phyloP scores from a whole-genome alignment of 2,888 invertebrate genomes.

The Proisotoma minuta region DNA sequence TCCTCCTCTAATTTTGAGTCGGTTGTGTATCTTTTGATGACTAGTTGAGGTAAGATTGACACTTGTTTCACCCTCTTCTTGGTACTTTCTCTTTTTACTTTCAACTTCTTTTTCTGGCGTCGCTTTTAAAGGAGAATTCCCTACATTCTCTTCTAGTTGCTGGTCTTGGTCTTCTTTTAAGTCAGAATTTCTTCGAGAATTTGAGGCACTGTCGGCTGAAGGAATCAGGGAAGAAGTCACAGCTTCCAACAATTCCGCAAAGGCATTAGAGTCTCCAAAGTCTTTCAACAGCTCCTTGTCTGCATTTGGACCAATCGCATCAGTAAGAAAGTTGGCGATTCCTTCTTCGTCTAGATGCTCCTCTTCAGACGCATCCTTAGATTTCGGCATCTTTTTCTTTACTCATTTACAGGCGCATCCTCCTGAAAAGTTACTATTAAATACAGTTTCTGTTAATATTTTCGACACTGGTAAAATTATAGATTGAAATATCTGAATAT shows the following conservation, averaged over 20 bases:
- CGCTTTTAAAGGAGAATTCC: neutral
- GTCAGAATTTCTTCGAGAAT: constrained; percentile 8
- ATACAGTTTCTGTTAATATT: neutral
- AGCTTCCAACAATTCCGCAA: constrained; percentile 22
- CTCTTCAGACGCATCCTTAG: neutral
- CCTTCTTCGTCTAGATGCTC: constrained; percentile 20
- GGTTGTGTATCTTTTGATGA: neutral
- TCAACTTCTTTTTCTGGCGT: neutral
- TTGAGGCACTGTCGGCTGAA: neutral
- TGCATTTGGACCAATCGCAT: constrained; percentile 19
- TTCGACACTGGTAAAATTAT: too few relatives aligned
- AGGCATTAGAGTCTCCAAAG: constrained; percentile 23
- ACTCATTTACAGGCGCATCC: constrained; percentile 14
- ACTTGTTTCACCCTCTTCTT: too few relatives aligned
- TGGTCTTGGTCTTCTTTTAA: constrained; percentile 2
- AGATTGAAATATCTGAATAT: too few relatives aligned
- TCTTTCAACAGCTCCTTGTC: constrained; percentile 18
- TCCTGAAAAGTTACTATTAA: neutral
- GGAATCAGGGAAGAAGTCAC: constrained; percentile 8
- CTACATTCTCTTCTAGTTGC: too few relatives aligned
- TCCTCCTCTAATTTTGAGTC: neutral
- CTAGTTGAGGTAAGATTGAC: neutral
- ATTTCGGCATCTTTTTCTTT: neutral
- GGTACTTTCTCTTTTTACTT: too few relatives aligned
- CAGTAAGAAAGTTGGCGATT: constrained; percentile 19